Conservation (phyloP, 2,888 invertebrate genomes). For the Mythimna pallens region DNA sequence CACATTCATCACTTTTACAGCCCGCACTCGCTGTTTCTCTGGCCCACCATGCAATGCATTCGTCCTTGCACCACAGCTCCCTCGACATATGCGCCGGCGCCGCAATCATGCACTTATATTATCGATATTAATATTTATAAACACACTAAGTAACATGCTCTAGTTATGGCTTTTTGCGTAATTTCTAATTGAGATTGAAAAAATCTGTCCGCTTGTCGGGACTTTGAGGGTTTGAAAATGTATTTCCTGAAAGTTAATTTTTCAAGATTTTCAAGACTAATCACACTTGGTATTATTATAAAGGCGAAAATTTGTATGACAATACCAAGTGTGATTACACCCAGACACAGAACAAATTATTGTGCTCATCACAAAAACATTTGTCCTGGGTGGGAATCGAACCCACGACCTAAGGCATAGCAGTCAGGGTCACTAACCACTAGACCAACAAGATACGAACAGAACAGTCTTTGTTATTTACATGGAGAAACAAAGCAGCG, state of each 20-base stretch:
- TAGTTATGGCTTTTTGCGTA: conserved; percentile 17
- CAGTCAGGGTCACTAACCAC: too few relatives aligned
- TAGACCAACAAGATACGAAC: too few relatives aligned
- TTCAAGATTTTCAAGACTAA: neutral
- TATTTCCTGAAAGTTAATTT: neutral
- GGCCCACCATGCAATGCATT: conserved; percentile 38
- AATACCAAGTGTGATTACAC: too few relatives aligned
- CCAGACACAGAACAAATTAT: too few relatives aligned
- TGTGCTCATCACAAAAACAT: too few relatives aligned
- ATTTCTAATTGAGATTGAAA: conserved; percentile 23
- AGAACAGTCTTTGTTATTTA: too few relatives aligned
- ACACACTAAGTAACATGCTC: conserved; percentile 20
- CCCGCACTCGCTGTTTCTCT: conserved; percentile 36
- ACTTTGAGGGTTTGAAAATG: neutral
- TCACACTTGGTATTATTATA: too few relatives aligned
- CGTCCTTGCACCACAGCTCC: conserved; percentile 39
- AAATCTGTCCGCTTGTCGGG: conserved; percentile 12
- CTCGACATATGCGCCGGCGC: conserved; percentile 51
- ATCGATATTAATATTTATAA: conserved; percentile 56
- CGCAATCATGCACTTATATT: conserved; percentile 26
- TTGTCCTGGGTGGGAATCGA: too few relatives aligned
- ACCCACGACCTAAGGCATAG: too few relatives aligned
- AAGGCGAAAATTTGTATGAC: too few relatives aligned
- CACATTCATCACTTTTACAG: too few relatives aligned
- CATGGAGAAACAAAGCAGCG: too few relatives aligned